These are phyloP conservation scores for Suillia variegata DNA, from an alignment of 2,888 invertebrate genomes.

Conservation along the genomic window DNA sequence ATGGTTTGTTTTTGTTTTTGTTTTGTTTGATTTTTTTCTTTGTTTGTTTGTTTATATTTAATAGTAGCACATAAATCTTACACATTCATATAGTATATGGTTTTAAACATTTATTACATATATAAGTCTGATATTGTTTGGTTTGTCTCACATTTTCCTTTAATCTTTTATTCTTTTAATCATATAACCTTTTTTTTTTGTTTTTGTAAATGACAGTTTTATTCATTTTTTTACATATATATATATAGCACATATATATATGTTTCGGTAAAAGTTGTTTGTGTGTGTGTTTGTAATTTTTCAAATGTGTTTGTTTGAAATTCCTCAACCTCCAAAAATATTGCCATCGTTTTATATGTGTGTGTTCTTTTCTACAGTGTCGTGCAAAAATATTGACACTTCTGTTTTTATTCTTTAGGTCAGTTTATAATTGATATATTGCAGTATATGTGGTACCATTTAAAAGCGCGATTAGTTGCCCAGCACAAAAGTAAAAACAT, in stretches of 20 bases:
- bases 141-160: not conserved
- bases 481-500: no score
- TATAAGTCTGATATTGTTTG: slow-evolving; percentile 29
- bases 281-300: slow-evolving; percentile 18
- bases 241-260: not conserved
- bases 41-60: slow-evolving; percentile 15
- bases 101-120: slow-evolving; percentile 27
- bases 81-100: slow-evolving; percentile 26
- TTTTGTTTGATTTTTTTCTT: slow-evolving; percentile 19
- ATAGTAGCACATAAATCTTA: slow-evolving; percentile 25
- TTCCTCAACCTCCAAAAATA: slow-evolving; percentile 49
- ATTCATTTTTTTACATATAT: not conserved
- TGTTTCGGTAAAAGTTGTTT: not conserved
- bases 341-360: slow-evolving; percentile 46
- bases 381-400: no score
- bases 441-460: no score
- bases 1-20: not conserved
- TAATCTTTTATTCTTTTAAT: not conserved
- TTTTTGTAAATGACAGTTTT: slow-evolving; percentile 5
- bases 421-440: no score
- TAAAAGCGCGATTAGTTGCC: no score
- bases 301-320: slow-evolving; percentile 30
- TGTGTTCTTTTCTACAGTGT: slow-evolving; percentile 28
- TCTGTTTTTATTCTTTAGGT: no score
- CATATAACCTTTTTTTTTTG: slow-evolving; percentile 1